These are phyloP conservation scores for Dryoscopus gambensis DNA, from an alignment of 2,113 vertebrate species.

Conservation along the genomic window DNA sequence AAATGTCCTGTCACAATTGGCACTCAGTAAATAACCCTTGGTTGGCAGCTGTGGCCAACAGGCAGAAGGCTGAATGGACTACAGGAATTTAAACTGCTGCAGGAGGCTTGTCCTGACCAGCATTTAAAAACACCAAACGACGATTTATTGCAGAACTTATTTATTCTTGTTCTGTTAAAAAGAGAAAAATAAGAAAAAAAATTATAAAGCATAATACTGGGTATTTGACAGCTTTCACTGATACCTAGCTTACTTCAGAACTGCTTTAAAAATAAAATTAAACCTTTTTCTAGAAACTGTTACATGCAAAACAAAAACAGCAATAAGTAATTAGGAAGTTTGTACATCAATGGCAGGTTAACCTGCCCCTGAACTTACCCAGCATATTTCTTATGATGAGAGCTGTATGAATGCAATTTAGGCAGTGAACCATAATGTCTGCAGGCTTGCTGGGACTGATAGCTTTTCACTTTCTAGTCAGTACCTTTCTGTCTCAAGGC, in stretches of 20 bases:
- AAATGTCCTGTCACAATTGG: slow-evolving; percentile 19
- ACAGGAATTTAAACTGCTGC: background rate
- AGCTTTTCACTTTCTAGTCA: background rate
- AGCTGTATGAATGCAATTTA: background rate
- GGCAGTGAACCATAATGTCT: background rate
- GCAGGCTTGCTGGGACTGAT: background rate
- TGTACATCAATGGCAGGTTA: background rate
- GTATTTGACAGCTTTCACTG: background rate
- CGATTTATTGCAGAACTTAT: background rate
- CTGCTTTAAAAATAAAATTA: background rate
- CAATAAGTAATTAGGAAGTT: background rate
- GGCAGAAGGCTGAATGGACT: background rate
- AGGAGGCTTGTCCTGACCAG: background rate
- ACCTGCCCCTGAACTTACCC: background rate
- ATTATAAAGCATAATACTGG: too few species aligned
- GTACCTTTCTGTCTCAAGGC: background rate
- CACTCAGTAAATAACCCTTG: slow-evolving; percentile 28
- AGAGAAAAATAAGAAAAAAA: background rate
- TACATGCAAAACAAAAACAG: background rate
- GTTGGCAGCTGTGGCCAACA: background rate
- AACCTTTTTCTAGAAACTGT: background rate
- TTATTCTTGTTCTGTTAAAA: background rate
- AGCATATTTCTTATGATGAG: background rate
- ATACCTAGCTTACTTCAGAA: background rate
- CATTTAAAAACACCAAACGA: background rate